Conservation (phyloP, 2,888 invertebrate genomes). For the Agrilus mali region DNA sequence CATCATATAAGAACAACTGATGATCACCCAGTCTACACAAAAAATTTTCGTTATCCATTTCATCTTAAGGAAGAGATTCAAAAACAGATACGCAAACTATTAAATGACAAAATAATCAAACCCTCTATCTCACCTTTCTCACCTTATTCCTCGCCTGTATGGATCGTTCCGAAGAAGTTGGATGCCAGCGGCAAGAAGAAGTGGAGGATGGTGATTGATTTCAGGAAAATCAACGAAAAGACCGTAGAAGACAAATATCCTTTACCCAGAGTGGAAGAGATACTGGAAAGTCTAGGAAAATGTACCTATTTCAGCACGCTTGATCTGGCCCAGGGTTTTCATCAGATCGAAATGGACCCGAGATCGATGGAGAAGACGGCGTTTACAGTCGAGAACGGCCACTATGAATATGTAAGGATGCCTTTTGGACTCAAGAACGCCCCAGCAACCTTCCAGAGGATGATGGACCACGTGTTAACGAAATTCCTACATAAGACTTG, state of each 20-base stretch:
- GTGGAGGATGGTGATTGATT: constrained; percentile 13
- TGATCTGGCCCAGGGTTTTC: constrained; percentile 18
- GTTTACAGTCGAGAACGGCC: constrained; percentile 15
- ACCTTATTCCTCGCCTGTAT: constrained; percentile 12
- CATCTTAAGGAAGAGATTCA: constrained; percentile 9
- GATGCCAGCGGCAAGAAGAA: constrained; percentile 10
- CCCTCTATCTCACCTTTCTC: constrained; percentile 12
- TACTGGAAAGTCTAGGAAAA: constrained; percentile 17
- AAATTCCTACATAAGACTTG: constrained; percentile 9
- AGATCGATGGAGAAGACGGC: constrained; percentile 17
- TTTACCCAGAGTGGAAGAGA: constrained; percentile 16
- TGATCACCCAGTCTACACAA: too few relatives aligned
- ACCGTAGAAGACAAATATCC: constrained; percentile 12
- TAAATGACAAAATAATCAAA: constrained; percentile 12
- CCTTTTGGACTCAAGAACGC: constrained; percentile 18
- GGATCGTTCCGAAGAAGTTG: constrained; percentile 11
- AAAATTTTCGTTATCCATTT: constrained; percentile 8
- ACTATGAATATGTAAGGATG: constrained; percentile 18
- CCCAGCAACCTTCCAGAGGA: constrained; percentile 18
- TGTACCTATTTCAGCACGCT: constrained; percentile 16
- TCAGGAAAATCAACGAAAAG: constrained; percentile 10
- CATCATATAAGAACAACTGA: constrained; percentile 9
- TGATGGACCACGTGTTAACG: constrained; percentile 15
- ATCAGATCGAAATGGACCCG: constrained; percentile 18
- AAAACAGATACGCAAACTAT: constrained; percentile 9